Evolutionary conservation across 2,888 invertebrate species (phyloP).

Genomic region (Eudemis profundana): DNA sequence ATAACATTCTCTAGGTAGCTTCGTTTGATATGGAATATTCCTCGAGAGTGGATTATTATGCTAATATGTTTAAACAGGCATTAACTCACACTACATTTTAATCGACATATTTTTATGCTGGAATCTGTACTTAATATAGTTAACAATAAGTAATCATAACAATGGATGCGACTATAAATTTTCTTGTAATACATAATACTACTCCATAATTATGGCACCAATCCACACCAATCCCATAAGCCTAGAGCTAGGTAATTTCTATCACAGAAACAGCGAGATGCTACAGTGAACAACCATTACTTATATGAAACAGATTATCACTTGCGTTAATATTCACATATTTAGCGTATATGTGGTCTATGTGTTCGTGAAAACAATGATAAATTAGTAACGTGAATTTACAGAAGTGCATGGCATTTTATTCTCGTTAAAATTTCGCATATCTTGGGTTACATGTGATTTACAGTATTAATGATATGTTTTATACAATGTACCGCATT

Average conservation of each 20-base stretch:
- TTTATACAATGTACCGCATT: conserved; percentile 34
- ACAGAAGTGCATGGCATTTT: conserved; percentile 74
- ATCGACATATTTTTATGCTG: conserved; percentile 1
- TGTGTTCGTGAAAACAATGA: conserved; percentile 36
- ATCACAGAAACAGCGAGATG: conserved; percentile 32
- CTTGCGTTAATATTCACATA: conserved; percentile 35
- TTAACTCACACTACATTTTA: conserved; percentile 30
- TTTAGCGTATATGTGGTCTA: conserved; percentile 22
- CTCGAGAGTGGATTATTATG: conserved; percentile 15
- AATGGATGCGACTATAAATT: conserved; percentile 31
- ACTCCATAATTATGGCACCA: conserved; percentile 48
- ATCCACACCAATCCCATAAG: conserved; percentile 52
- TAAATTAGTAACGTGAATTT: conserved; percentile 42
- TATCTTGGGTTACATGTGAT: conserved; percentile 8
- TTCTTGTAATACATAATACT: conserved; percentile 26
- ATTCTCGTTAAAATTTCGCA: conserved; percentile 53
- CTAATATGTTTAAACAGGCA: conserved; percentile 35
- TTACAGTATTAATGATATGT: conserved; percentile 17
- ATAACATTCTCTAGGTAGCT: background rate
- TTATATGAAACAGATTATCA: conserved; percentile 28
- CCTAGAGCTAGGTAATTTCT: conserved; percentile 46
- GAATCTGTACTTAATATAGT: conserved; percentile 2
- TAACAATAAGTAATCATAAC: conserved; percentile 1
- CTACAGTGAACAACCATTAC: conserved; percentile 38
- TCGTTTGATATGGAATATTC: conserved; percentile 2